phyloP scores from a whole-genome alignment of 2,113 vertebrate genomes.

The Anhinga anhinga region DNA sequence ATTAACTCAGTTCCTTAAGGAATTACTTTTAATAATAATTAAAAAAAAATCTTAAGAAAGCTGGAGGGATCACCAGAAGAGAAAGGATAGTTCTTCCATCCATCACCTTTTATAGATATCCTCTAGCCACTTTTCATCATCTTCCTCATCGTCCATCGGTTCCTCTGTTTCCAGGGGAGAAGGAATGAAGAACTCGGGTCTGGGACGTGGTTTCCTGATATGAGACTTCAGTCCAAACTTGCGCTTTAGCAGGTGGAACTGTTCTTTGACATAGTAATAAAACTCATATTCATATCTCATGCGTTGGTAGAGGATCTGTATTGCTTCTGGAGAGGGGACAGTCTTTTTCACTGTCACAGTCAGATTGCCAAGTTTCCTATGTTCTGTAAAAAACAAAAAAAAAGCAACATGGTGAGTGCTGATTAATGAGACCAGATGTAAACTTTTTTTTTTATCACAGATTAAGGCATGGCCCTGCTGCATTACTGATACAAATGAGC shows the following conservation, averaged over 20 bases:
- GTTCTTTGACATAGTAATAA: slow-evolving; percentile 94
- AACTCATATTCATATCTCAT: slow-evolving; percentile 97
- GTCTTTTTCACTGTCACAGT: slow-evolving; percentile 96
- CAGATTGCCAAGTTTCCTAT: slow-evolving; percentile 94
- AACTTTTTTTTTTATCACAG: not conserved
- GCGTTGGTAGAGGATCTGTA: slow-evolving; percentile 93
- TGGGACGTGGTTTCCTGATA: slow-evolving; percentile 62
- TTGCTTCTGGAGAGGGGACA: slow-evolving; percentile 89
- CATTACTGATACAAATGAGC: not conserved
- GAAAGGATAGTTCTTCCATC: slow-evolving; percentile 5
- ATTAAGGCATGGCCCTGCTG: not conserved
- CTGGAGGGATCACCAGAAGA: slow-evolving; percentile 42
- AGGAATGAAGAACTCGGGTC: slow-evolving; percentile 83
- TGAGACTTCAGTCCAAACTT: slow-evolving; percentile 93
- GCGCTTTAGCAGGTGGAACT: slow-evolving; percentile 93
- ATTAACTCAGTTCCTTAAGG: slow-evolving; percentile 69
- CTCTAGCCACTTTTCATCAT: slow-evolving; percentile 89
- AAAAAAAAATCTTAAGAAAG: slow-evolving; percentile 67
- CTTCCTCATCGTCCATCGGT: slow-evolving; percentile 83
- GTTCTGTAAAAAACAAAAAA: slow-evolving; percentile 77
- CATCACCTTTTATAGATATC: slow-evolving; percentile 86
- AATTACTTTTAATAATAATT: slow-evolving; percentile 64
- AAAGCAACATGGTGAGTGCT: not conserved
- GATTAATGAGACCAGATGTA: not conserved
- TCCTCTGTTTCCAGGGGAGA: slow-evolving; percentile 87